Evolutionary conservation across 2,113 vertebrate species (phyloP).

Genomic region (Istiophorus platypterus): DNA sequence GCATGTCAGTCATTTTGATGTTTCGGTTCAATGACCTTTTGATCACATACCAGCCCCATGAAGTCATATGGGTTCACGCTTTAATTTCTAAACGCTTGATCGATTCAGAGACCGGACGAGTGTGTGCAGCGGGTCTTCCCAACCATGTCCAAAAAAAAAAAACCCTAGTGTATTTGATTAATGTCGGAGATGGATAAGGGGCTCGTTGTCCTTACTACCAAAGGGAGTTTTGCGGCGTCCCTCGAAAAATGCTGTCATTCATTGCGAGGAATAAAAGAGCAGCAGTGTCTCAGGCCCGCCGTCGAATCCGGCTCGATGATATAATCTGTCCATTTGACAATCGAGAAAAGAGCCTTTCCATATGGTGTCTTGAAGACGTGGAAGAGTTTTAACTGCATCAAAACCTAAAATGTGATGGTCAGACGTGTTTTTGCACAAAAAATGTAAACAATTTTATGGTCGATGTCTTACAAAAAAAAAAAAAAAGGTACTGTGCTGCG

Average conservation of each 20-base stretch:
- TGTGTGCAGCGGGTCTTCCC: too few species aligned
- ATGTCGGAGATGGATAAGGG: neutral
- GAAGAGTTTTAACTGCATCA: neutral
- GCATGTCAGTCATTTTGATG: neutral
- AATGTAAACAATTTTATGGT: too few species aligned
- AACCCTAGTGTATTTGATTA: neutral
- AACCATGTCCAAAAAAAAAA: neutral
- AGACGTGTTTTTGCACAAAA: too few species aligned
- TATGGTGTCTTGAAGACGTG: neutral
- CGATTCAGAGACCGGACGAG: neutral
- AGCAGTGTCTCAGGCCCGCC: neutral
- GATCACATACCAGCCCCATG: neutral
- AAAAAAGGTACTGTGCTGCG: too few species aligned
- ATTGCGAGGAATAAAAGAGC: neutral
- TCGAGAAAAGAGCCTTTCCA: neutral
- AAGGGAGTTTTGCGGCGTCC: neutral
- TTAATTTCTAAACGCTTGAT: neutral
- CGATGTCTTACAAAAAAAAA: too few species aligned
- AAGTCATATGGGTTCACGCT: neutral
- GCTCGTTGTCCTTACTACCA: neutral
- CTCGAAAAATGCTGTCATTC: slow-evolving; percentile 4
- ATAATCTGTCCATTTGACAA: neutral
- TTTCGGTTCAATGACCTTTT: neutral
- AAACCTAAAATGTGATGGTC: neutral
- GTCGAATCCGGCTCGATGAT: neutral